Conservation (phyloP, 92 coral and sea anemone genomes). For the Phenganax stokvisi region DNA sequence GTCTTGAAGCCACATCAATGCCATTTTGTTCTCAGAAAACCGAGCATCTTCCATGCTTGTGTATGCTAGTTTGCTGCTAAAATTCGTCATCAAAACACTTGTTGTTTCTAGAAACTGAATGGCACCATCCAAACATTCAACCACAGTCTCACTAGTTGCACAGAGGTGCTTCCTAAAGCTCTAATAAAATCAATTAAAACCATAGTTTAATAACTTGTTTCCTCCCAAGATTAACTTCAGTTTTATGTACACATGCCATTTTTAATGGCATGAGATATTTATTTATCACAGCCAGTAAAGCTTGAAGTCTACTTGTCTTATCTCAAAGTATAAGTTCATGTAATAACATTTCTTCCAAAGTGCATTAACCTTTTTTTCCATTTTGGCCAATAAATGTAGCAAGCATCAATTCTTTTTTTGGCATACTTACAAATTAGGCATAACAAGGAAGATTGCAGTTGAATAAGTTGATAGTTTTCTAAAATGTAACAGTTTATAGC, state of each 20-base stretch:
- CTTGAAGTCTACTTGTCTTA: too few relatives aligned
- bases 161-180: not conserved
- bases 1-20: not conserved
- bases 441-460: not conserved
- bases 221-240: too few relatives aligned
- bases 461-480: not conserved
- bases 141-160: not conserved
- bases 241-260: too few relatives aligned
- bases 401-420: not conserved
- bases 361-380: too few relatives aligned
- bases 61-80: not conserved
- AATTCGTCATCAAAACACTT: not conserved
- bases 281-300: too few relatives aligned
- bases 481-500: not conserved
- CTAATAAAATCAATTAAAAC: not conserved
- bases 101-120: constrained; percentile 16
- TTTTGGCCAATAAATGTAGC: not conserved
- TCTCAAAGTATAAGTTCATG: too few relatives aligned
- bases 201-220: too few relatives aligned
- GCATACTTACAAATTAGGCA: not conserved
- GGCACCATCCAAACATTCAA: not conserved
- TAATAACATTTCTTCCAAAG: too few relatives aligned
- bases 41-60: constrained; percentile 10
- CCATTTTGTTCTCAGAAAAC: not conserved
- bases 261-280: too few relatives aligned